Evolutionary conservation across 2,888 invertebrate genomes (phyloP), one percentile per base, ranked within the genome.

Genomic region (Drosophila fulvimacula): DNA sequence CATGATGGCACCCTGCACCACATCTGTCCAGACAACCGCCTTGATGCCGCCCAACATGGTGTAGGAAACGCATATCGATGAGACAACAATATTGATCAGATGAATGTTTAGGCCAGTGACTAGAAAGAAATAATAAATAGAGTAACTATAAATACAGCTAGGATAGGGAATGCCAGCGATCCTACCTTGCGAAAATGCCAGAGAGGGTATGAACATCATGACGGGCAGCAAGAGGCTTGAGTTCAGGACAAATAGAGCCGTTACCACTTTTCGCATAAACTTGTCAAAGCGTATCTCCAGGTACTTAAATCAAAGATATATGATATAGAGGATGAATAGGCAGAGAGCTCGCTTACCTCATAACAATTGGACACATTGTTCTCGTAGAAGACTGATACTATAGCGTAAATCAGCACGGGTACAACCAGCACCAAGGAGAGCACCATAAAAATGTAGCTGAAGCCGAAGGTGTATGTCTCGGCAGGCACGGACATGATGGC

Each of bases 21-120:
- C 93, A 82, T 94, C 94, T 0, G 93, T 93, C 94, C 94, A 94
- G 19, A 94, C 92, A 7, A 94, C 94, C 5, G 93, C 93, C 83
- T 93, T 93, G 52, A 94, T 91, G 17, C 93, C 93, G 46, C 93
- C 93, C 88, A 94, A 66, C 81, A 94, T 93, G 0, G 94, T 90
- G 52, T 90, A 95, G 86, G 94, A 93, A 15, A 94, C 93, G 79
- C 94, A 94, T 15, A 94, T 93, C 3, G 92, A 83, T 36, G 94
- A 94, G 5, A 94, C 93, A 10, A 94, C 91, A 0, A 92, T 79
- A 65, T 94, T 94, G 19, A 94, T 93, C 2, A 93, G 81, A 91
- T 94, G 94, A 24, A 94, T 92, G 63, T 93, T 93, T 7, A 94
- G 85, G 1, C 94, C 94, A 6, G 94, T 94, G 5, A 94, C 94